phyloP scores from a whole-genome alignment of 2,888 invertebrate species.

The Yponomeuta malinellus region DNA sequence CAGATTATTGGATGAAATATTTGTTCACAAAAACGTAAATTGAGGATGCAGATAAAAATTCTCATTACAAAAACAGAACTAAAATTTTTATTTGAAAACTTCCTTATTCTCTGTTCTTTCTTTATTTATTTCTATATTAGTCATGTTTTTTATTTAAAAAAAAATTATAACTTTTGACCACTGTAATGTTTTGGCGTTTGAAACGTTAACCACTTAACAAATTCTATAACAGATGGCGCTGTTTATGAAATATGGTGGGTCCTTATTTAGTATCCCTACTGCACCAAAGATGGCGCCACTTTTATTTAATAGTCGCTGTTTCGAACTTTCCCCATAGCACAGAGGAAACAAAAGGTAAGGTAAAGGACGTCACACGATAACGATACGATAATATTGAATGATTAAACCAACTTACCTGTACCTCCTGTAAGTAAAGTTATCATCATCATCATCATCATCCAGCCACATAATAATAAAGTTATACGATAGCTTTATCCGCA shows the following conservation, averaged over 20 bases:
- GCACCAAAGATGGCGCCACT: background rate
- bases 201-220: background rate
- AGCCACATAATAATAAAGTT: too few relatives aligned
- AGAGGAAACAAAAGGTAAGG: too few relatives aligned
- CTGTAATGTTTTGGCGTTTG: background rate
- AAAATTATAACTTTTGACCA: background rate
- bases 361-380: too few relatives aligned
- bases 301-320: background rate
- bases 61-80: too few relatives aligned
- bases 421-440: too few relatives aligned
- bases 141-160: too few relatives aligned
- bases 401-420: too few relatives aligned
- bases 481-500: too few relatives aligned
- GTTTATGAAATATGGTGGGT: background rate
- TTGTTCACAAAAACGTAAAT: background rate
- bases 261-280: background rate
- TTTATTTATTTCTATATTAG: too few relatives aligned
- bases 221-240: background rate
- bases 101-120: background rate
- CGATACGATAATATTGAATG: too few relatives aligned
- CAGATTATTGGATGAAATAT: background rate
- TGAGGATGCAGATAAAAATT: background rate
- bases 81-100: background rate
- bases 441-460: too few relatives aligned
- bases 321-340: too few relatives aligned